Conservation (phyloP, 2,113 vertebrate genomes). For the Tetrao urogallus region DNA sequence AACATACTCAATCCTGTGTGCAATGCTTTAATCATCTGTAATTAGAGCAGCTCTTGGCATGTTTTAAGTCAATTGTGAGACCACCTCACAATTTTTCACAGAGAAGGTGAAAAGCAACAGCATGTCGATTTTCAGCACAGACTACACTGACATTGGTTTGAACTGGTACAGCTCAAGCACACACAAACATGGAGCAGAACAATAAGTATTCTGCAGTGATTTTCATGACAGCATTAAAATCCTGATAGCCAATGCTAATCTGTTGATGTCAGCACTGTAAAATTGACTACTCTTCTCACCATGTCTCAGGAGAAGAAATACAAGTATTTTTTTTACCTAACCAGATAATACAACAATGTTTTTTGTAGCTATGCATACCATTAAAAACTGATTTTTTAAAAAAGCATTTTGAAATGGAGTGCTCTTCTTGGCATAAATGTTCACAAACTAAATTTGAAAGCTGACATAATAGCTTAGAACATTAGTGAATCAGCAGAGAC, state of each 20-base stretch:
- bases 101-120: background rate
- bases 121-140: background rate
- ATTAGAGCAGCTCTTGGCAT: background rate
- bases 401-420: background rate
- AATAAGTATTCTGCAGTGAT: background rate
- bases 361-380: background rate
- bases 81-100: background rate
- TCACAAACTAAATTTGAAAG: constrained; percentile 42
- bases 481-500: constrained; percentile 62
- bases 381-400: constrained; percentile 5
- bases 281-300: background rate
- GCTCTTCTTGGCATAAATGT: background rate
- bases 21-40: background rate
- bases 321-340: constrained; percentile 12
- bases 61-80: background rate
- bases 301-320: background rate
- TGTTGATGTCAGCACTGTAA: background rate
- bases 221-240: background rate
- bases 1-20: background rate
- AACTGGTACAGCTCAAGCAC: background rate
- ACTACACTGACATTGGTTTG: background rate
- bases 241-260: background rate
- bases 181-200: background rate
- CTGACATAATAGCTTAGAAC: constrained; percentile 26
- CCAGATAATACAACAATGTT: background rate